Evolutionary conservation across 2,888 invertebrate genomes (phyloP), one percentile per base, ranked within the genome.

Genomic region (Dryobota labecula): DNA sequence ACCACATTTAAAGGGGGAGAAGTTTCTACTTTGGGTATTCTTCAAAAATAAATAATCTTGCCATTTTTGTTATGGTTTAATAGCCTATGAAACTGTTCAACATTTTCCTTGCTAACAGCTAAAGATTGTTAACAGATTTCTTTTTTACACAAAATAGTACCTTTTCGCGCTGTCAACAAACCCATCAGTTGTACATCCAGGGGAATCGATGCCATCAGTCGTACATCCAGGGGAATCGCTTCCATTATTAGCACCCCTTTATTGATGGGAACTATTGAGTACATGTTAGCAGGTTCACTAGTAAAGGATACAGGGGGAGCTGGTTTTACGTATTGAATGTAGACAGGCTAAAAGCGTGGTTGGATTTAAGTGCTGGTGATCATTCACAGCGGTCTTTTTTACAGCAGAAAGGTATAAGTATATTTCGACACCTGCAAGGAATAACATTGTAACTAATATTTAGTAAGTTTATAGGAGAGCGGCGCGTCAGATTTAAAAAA

Each of bases 231-330:
- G 54, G 62, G 73, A 85, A 84, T 80, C 83, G 82, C 73, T 76
- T 57, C 72, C 49, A 63, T 71, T 81, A 86, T 85, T 84, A 85
- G 73, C 80, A 64, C 80, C 86, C 87, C 80, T 61, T 57, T 71
- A 64, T 73, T 83, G 79, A 80, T 84, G 68, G 78, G 72, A 67
- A 83, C 81, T 68, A 79, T 78, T 76, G 61, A 66, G 58, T 54
- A n/a, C 36, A 47, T 43, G 78, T 82, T 70, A 68, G 68, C 69
- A 70, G 60, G 82, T 73, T 82, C 57, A 64, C 36, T 66, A 13
- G 47, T 20, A n/a, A 38, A 33, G 27, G 49, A 62, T 47, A 49
- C 30, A 43, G 30, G 47, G 70, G 51, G 64, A 24, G 56, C 45
- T 60, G 33, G 38, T n/a, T 53, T 62, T 62, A 65, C 33, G 41